Evolutionary conservation across 2,888 invertebrate species (phyloP), one percentile per base, ranked within the genome.

Genomic region (Eupithecia dodoneata): DNA sequence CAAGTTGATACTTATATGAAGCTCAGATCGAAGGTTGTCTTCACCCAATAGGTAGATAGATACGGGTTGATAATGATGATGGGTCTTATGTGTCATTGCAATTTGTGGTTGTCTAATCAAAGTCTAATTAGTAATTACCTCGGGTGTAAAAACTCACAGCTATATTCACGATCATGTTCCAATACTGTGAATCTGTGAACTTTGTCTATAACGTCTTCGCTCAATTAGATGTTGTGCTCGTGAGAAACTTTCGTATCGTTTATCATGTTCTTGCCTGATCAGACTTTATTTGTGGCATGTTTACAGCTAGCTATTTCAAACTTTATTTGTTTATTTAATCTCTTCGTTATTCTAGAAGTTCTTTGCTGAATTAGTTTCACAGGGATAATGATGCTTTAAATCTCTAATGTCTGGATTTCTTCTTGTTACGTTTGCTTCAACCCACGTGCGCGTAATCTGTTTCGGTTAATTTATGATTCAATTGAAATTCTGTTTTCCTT

Each of bases 401-500:
- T 77, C 74, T 71, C 30, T 55, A 71, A 69, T 71, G 67, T 74
- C 71, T 73, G 73, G 52, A 77, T 74, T 74, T 77, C 74, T 71
- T 77, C 59, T 47, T 59, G 59, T 69, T 72, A 81, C 81, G 84
- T 84, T 85, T 82, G 76, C 82, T 84, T 82, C 81, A 79, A 78
- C 83, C 82, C 81, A 85, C 85, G 81, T 79, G 78, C 76, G 78
- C 79, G 76, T 79, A 66, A 66, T 78, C 80, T 73, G 72, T 75
- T 82, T 75, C 73, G 12, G 73, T 77, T 83, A 81, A 84, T 84
- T 84, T 87, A 85, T 84, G 66, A 65, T 78, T 76, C 71, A 71
- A 73, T 78, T 73, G 30, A 75, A 67, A 71, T 66, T 73, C 41
- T 74, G 63, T 73, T 75, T 70, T 71, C 44, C 73, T 78, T 45